Percentiles rank a stretch among this genome's conserved stretches.
phyloP scores from a whole-genome alignment of 1,140 invertebrate species.

The Heliconius hermathena region DNA sequence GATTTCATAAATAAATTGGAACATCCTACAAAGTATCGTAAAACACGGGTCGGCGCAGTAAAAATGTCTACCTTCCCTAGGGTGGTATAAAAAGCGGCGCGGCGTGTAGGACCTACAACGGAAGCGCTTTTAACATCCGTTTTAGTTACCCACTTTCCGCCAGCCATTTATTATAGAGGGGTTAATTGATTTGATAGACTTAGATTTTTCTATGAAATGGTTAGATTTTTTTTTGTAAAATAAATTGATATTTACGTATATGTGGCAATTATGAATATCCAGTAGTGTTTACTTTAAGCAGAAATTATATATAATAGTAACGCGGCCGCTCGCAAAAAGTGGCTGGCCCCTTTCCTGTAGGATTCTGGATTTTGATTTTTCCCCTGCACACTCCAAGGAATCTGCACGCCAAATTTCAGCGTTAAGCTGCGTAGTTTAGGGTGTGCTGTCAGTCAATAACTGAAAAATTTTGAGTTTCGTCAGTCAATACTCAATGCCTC shows the following conservation, averaged over 20 bases:
- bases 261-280: background rate
- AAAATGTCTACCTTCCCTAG: constrained; percentile 15
- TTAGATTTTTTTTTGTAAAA: background rate
- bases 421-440: no score
- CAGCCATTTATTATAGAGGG: background rate
- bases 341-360: no score
- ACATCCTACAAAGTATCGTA: constrained; percentile 5
- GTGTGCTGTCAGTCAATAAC: no score
- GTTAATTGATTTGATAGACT: background rate
- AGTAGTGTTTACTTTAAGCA: no score
- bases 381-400: no score
- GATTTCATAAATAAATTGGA: constrained; percentile 8
- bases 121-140: constrained; percentile 6
- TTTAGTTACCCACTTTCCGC: constrained; percentile 3
- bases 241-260: background rate
- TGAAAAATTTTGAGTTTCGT: no score
- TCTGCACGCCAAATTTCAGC: no score
- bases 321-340: no score
- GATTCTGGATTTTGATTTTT: no score
- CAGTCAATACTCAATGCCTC: no score
- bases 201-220: no score
- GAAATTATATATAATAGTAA: no score
- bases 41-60: constrained; percentile 1
- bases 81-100: constrained; percentile 18
- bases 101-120: background rate